Evolutionary conservation across 2,797 vertebrate species (phyloP).

Genomic region (Buceros bicornis): DNA sequence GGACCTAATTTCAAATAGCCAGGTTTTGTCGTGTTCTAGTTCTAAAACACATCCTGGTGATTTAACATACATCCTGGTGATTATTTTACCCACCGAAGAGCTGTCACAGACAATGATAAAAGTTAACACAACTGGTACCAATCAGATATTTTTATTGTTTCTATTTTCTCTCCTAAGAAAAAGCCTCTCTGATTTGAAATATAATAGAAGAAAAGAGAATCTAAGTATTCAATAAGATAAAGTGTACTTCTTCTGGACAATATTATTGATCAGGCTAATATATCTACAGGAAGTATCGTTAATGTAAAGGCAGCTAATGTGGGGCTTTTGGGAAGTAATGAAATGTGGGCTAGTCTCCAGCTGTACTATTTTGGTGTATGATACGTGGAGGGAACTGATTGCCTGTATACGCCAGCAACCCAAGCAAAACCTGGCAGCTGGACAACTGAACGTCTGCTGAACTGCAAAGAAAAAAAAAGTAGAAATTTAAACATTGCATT

Average conservation of each 20-base stretch:
- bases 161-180: slow-evolving; percentile 2
- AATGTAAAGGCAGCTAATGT: not conserved
- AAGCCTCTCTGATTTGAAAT: not conserved
- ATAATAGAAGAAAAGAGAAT: not conserved
- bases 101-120: not conserved
- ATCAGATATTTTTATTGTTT: not conserved
- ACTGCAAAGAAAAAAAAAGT: not conserved
- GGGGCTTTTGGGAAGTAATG: not conserved
- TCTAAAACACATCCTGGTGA: not conserved
- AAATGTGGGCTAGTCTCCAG: not conserved
- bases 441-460: not conserved
- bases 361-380: not conserved
- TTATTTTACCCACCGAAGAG: not conserved
- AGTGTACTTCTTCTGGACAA: not conserved
- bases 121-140: not conserved
- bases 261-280: not conserved
- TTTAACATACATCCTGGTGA: not conserved
- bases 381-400: not conserved
- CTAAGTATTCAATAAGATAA: not conserved
- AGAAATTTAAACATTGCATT: not conserved
- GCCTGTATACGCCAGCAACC: not conserved
- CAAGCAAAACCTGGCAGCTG: not conserved
- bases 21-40: not conserved
- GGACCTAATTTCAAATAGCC: not conserved
- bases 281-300: not conserved